Percentiles rank a stretch among this genome's conserved stretches.
Conservation (phyloP, 2,888 invertebrate genomes). For the Patella caerulea region DNA sequence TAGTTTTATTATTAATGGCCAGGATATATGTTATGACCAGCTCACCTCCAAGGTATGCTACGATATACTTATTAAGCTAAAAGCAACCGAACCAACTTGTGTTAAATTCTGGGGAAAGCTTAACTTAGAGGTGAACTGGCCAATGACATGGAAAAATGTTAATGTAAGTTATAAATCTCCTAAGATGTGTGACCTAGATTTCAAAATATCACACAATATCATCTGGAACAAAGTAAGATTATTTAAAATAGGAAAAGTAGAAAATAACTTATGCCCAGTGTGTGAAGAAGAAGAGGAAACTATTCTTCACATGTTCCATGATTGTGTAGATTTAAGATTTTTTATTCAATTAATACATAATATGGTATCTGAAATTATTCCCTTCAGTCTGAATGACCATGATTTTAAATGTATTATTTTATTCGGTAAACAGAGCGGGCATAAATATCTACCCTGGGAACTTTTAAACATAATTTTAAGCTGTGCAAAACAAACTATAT, state of each 20-base stretch:
- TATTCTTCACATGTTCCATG: background rate
- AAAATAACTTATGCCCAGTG: background rate
- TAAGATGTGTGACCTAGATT: too few species aligned
- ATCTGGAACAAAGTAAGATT: background rate
- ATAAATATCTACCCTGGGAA: background rate
- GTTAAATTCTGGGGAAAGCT: too few species aligned
- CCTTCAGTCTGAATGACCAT: background rate
- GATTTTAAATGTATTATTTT: slow-evolving; percentile 8
- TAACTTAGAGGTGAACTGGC: too few species aligned
- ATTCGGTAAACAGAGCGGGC: background rate
- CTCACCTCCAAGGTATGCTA: background rate
- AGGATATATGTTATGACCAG: background rate
- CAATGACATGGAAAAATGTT: too few species aligned
- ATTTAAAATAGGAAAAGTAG: background rate
- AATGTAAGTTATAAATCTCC: too few species aligned
- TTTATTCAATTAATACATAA: background rate
- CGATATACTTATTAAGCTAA: too few species aligned
- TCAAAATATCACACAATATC: background rate
- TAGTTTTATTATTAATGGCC: background rate
- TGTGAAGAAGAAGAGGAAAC: background rate
- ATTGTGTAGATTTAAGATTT: background rate
- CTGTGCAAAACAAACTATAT: too few species aligned
- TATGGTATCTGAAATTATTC: background rate
- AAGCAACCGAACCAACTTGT: too few species aligned
- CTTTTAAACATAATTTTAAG: slow-evolving; percentile 4